phyloP scores from a whole-genome alignment of 1,140 invertebrate species.

The Aradophagus sp. region DNA sequence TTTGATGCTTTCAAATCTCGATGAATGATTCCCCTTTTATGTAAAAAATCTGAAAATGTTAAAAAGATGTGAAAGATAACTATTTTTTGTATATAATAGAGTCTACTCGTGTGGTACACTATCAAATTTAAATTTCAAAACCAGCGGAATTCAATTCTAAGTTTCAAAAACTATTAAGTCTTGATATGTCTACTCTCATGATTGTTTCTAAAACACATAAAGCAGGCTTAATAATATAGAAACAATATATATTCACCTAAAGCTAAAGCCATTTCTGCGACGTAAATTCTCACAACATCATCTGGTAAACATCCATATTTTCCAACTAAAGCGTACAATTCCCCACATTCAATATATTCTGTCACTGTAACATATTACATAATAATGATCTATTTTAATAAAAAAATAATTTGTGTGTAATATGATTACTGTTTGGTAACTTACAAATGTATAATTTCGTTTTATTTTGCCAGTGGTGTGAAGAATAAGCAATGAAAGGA shows the following conservation, averaged over 20 bases:
- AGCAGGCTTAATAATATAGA: not conserved
- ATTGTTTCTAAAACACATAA: slow-evolving; percentile 5
- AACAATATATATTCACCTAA: slow-evolving; percentile 80
- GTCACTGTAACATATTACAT: slow-evolving; percentile 79
- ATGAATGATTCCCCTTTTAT: slow-evolving; percentile 92
- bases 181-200: too few relatives aligned
- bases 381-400: not conserved
- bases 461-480: slow-evolving; percentile 88
- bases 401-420: not conserved
- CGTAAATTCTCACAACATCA: slow-evolving; percentile 84
- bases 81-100: too few relatives aligned
- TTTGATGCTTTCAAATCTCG: slow-evolving; percentile 94
- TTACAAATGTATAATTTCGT: slow-evolving; percentile 89
- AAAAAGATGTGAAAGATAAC: too few relatives aligned
- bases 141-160: too few relatives aligned
- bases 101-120: too few relatives aligned
- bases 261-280: slow-evolving; percentile 88
- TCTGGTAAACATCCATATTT: slow-evolving; percentile 82
- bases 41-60: slow-evolving; percentile 86
- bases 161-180: too few relatives aligned
- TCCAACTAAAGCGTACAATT: slow-evolving; percentile 83
- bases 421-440: slow-evolving; percentile 31
- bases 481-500: slow-evolving; percentile 86
- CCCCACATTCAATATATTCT: slow-evolving; percentile 87
- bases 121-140: too few relatives aligned